Conservation (phyloP, 2,888 invertebrate species). For the Pheosia tremula region DNA sequence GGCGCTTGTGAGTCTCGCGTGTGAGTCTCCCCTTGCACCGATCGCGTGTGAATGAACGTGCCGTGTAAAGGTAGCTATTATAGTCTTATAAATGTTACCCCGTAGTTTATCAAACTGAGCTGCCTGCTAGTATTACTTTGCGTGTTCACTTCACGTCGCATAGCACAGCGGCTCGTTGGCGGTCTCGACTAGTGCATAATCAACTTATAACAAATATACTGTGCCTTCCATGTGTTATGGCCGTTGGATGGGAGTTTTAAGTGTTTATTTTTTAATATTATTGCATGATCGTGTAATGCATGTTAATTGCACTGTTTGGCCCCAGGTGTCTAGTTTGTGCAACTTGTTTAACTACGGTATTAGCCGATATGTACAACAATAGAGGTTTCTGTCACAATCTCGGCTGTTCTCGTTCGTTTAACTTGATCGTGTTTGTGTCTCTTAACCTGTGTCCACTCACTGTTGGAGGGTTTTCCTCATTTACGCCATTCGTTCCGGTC, state of each 20-base stretch:
- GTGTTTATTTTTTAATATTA: slow-evolving; percentile 38
- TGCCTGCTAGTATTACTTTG: slow-evolving; percentile 23
- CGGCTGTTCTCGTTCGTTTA: no score
- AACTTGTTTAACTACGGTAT: background rate
- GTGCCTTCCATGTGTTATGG: slow-evolving; percentile 54
- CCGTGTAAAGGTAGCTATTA: slow-evolving; percentile 5
- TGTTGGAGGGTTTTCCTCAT: no score
- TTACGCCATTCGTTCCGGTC: no score
- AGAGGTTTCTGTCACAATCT: no score
- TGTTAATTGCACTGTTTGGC: slow-evolving; percentile 21
- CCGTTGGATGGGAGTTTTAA: slow-evolving; percentile 39
- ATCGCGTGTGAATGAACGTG: no score
- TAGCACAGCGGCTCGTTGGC: slow-evolving; percentile 12
- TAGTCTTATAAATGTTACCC: background rate
- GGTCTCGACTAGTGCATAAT: slow-evolving; percentile 35
- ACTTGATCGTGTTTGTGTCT: no score
- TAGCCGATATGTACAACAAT: background rate
- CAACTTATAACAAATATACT: slow-evolving; percentile 36
- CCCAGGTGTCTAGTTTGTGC: slow-evolving; percentile 16
- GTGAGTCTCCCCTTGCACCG: no score
- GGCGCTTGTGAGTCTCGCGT: no score
- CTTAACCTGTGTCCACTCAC: no score
- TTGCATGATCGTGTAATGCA: slow-evolving; percentile 27
- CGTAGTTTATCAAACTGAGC: background rate
- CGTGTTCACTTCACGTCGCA: slow-evolving; percentile 15